Base-by-base conservation (phyloP, 2,113 vertebrate species). In the Megalops atlanticus region DNA sequence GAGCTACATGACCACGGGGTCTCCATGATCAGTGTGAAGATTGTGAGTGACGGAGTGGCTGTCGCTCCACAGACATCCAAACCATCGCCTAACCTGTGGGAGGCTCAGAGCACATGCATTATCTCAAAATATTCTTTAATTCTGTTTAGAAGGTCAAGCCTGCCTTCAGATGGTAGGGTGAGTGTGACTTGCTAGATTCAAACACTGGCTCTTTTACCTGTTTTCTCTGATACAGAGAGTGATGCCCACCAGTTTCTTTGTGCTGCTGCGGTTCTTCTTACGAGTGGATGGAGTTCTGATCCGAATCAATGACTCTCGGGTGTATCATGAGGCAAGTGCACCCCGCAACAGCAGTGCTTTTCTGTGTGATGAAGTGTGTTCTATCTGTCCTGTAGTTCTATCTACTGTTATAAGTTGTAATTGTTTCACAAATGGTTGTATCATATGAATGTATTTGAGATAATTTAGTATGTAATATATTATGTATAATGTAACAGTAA, bases 1-100 rank as follows among this genome's bases (percentile, higher is more conserved):
- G 98, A 99, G 85, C 95, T 99, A 75, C 98, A 99, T 2, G 98
- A 99, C 90, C 98, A 99, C 18, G 98, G 98, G 49, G 98, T 99
- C 71, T 99, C 97, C 27, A 97, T 96, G 92, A 89, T 98, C 81
- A 97, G 95, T 76, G 98, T 96, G 49, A 99, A 99, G 93, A 96
- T 99, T 82, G 97, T 98, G 77, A 96, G 97, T 95, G 82, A 0
- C 43, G 2, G n/a, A n/a, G n/a, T n/a, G n/a, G n/a, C n/a, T n/a
- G n/a, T n/a, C n/a, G n/a, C 15, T 21, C 39, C 49, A 54, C 24
- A 24, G 18, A 24, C 18, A 49, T 54, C 24, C 18, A 54, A 24
- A 24, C 18, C 49, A 54, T 6, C 3, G 4, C 2, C 24, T 54
- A 54, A 54, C 24, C n/a, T n/a, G n/a, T n/a, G n/a, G 49, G 4